phyloP scores from a whole-genome alignment of 2,797 vertebrate genomes.

The Platalea minor region DNA sequence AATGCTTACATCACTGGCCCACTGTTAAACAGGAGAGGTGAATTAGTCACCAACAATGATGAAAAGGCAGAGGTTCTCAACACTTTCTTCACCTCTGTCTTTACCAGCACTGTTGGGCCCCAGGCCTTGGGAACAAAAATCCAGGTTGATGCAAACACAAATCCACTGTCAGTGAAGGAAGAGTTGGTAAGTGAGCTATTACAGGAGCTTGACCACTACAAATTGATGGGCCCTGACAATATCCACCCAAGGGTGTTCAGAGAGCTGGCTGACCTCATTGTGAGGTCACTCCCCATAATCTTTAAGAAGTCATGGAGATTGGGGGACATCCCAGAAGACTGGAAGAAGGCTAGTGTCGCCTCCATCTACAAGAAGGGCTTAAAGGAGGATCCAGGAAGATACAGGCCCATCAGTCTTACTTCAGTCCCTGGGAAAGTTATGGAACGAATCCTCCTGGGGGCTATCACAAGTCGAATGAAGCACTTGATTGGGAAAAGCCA shows the following conservation, averaged over 20 bases:
- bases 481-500: neutral
- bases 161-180: accelerated
- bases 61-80: neutral
- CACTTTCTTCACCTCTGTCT: neutral
- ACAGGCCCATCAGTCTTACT: neutral
- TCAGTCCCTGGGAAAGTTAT: neutral
- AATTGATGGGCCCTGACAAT: neutral
- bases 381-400: neutral
- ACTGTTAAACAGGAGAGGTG: neutral
- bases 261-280: neutral
- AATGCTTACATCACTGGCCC: neutral
- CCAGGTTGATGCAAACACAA: neutral
- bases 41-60: neutral
- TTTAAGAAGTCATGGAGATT: neutral
- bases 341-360: neutral
- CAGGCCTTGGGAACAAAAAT: neutral
- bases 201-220: neutral
- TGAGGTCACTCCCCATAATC: neutral
- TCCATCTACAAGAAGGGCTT: neutral
- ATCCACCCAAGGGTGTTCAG: neutral
- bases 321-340: neutral
- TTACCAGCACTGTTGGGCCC: neutral
- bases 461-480: neutral
- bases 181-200: neutral
- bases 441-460: neutral